These are phyloP conservation scores for Scyliorhinus canicula DNA, from an alignment of 2,797 vertebrate genomes.

Conservation along the genomic window DNA sequence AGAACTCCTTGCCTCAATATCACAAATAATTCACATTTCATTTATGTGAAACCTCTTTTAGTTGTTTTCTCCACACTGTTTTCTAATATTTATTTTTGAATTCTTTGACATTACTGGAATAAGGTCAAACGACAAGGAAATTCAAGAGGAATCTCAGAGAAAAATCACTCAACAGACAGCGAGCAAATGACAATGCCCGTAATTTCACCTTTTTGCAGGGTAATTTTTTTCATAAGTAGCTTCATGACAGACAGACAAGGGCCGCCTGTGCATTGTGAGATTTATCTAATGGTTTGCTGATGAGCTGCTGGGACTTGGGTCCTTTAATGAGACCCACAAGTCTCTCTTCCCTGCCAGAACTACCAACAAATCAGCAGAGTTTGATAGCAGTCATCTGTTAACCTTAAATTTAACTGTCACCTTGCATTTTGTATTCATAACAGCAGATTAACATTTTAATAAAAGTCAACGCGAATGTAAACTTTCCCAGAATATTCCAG, in stretches of 20 bases:
- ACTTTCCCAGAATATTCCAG: slow-evolving; percentile 30
- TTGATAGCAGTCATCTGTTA: slow-evolving; percentile 88
- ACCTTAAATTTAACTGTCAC: slow-evolving; percentile 97
- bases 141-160: slow-evolving; percentile 26
- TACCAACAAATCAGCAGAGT: slow-evolving; percentile 62
- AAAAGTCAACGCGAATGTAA: slow-evolving; percentile 23
- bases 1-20: not conserved
- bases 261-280: slow-evolving; percentile 53
- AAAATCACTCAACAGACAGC: slow-evolving; percentile 31
- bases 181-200: slow-evolving; percentile 43
- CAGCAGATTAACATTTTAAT: slow-evolving; percentile 62
- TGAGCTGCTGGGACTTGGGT: slow-evolving; percentile 55
- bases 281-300: slow-evolving; percentile 70
- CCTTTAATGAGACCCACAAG: slow-evolving; percentile 59
- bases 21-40: not conserved
- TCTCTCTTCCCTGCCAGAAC: slow-evolving; percentile 69
- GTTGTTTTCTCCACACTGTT: not conserved
- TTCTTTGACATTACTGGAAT: not conserved
- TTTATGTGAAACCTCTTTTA: not conserved
- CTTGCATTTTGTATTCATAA: slow-evolving; percentile 78
- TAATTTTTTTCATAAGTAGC: slow-evolving; percentile 62
- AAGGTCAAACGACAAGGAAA: slow-evolving; percentile 13
- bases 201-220: slow-evolving; percentile 52
- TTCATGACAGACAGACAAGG: slow-evolving; percentile 67
- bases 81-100: not conserved